Percentiles rank a stretch among this genome's conserved stretches.
Conservation (phyloP, 2,113 vertebrate species). For the Pterophyllum scalare region DNA sequence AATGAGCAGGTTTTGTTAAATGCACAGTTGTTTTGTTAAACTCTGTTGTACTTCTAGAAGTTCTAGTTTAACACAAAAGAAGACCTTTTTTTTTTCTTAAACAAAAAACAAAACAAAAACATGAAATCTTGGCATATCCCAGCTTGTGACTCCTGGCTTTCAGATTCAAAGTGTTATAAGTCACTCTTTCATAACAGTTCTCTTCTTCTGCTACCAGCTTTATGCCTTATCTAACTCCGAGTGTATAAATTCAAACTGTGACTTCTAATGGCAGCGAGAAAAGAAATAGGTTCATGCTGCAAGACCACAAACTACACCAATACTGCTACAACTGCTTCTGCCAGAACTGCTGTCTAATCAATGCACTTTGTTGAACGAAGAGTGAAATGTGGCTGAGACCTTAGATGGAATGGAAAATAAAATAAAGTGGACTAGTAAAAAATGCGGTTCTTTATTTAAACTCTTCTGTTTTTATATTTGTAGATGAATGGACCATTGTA, state of each 20-base stretch:
- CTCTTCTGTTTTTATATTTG: slow-evolving; percentile 46
- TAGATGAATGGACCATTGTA: slow-evolving; percentile 46
- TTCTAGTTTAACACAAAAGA: slow-evolving; percentile 48
- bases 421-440: slow-evolving; percentile 70
- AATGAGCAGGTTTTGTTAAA: slow-evolving; percentile 61
- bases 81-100: slow-evolving; percentile 16
- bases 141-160: slow-evolving; percentile 13
- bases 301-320: slow-evolving; percentile 34
- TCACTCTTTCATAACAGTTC: not conserved
- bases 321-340: slow-evolving; percentile 31
- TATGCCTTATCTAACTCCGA: slow-evolving; percentile 20
- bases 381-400: slow-evolving; percentile 56
- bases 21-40: slow-evolving; percentile 52
- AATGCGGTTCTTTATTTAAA: slow-evolving; percentile 37
- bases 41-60: slow-evolving; percentile 47
- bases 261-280: slow-evolving; percentile 32
- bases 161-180: slow-evolving; percentile 13
- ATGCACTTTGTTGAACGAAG: slow-evolving; percentile 79
- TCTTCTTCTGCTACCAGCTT: slow-evolving; percentile 23
- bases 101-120: not conserved
- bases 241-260: slow-evolving; percentile 47
- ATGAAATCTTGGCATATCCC: slow-evolving; percentile 13
- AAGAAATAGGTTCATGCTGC: slow-evolving; percentile 20
- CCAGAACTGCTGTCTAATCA: slow-evolving; percentile 54
- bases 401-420: slow-evolving; percentile 52